Percentiles rank a stretch among this genome's conserved stretches.
Evolutionary conservation across 2,113 vertebrate genomes (phyloP).

Genomic region (Thunnus thynnus): DNA sequence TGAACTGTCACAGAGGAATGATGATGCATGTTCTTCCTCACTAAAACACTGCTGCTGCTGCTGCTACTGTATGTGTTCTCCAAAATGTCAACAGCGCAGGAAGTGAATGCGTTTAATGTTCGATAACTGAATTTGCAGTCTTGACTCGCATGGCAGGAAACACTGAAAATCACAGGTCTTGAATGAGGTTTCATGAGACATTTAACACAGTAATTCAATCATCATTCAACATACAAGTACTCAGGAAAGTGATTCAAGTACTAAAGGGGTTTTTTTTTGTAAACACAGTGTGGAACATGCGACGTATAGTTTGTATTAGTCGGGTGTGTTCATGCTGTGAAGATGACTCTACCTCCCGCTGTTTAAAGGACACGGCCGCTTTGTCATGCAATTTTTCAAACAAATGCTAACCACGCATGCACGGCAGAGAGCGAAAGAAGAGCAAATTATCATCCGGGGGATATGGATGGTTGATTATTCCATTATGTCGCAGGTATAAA

Average conservation of each 20-base stretch:
- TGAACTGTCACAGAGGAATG: no score
- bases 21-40: no score
- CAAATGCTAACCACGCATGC: constrained; percentile 11
- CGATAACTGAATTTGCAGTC: no score
- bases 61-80: no score
- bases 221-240: neutral
- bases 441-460: constrained; percentile 50
- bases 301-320: neutral
- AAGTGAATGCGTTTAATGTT: no score
- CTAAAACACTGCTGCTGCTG: no score
- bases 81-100: no score
- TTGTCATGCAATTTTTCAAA: constrained; percentile 17
- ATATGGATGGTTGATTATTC: constrained; percentile 61
- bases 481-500: constrained; percentile 71
- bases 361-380: neutral
- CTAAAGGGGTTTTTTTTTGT: no score
- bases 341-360: neutral
- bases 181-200: neutral
- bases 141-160: no score
- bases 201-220: no score
- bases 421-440: constrained; percentile 36
- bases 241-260: neutral
- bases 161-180: neutral
- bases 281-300: neutral
- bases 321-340: no score